Evolutionary conservation across 2,888 invertebrate species (phyloP).

Genomic region (Orthosia gracilis): DNA sequence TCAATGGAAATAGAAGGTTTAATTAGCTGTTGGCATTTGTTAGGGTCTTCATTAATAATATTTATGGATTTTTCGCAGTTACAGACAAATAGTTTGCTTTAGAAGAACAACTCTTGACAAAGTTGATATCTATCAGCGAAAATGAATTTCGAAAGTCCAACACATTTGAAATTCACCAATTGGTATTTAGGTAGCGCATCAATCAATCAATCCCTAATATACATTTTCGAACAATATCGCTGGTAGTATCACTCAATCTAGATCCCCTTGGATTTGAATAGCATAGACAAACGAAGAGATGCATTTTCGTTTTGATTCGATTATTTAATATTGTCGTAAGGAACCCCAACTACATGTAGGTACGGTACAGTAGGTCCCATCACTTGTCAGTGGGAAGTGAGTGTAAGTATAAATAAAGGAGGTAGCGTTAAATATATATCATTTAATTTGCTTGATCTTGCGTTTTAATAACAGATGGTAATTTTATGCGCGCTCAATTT

Average conservation of each 20-base stretch:
- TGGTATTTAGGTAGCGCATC: no score
- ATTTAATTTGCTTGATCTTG: conserved; percentile 69
- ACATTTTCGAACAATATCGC: no score
- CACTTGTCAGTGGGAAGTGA: conserved; percentile 8
- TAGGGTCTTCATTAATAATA: not conserved
- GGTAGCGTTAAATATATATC: conserved; percentile 58
- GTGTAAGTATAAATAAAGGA: conserved; percentile 39
- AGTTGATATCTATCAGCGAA: not conserved
- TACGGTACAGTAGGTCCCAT: conserved; percentile 14
- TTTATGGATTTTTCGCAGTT: not conserved
- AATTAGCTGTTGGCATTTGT: conserved; percentile 21
- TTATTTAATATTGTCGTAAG: not conserved
- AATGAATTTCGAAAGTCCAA: no score
- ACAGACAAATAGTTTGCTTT: not conserved
- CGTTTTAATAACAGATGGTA: conserved; percentile 79
- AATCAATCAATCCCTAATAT: no score
- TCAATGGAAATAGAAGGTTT: conserved; percentile 33
- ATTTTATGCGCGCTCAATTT: conserved; percentile 79
- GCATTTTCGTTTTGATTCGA: not conserved
- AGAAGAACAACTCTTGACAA: not conserved
- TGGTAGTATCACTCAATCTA: no score
- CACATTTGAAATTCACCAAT: not conserved
- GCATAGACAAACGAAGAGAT: not conserved
- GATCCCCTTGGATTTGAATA: not conserved
- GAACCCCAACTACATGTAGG: conserved; percentile 7